Evolutionary conservation across 2,797 vertebrate genomes (phyloP), one percentile per base, ranked within the genome.

Genomic region (Echeneis naucrates): DNA sequence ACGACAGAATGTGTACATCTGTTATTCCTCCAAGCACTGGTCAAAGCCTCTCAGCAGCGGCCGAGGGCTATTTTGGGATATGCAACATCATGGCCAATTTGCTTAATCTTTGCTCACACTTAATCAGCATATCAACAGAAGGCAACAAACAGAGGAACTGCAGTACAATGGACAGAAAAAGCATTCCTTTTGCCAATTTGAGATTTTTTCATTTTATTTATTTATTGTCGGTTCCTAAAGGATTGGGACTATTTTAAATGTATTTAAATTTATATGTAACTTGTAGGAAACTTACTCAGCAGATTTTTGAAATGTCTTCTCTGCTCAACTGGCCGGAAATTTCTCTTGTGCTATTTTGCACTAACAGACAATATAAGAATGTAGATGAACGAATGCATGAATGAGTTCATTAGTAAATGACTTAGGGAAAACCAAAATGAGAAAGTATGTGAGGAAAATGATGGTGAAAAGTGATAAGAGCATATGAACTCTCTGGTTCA

Each of bases 101-200:
- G 91, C 89, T 85, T 98, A 99, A 99, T 98, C 96, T 95, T 93
- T 92, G 82, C 88, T 95, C 87, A 92, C 91, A 83, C 89, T 90
- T 96, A 94, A 96, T 96, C 93, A 92, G 89, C 87, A 90, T 79
- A 90, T 87, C 68, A 81, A 73, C 62, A 56, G 69, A 79, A 73
- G 44, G 68, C 57, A 68, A 63, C 35, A 61, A 75, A 67, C 63
- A 42, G 64, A 38, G 2, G 1, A 64, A n/a, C 9, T 21, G 4
- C 19, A 33, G 17, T 6, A 40, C 24, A 55, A 16, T 60, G 23
- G 32, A 56, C n/a, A 56, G 6, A n/a, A n/a, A n/a, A n/a, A n/a
- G n/a, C n/a, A n/a, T 2, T 19, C 13, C 30, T 24, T 59, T n/a
- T 40, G 30, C 26, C 26, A 35, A n/a, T 12, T 6, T 75, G 5